These are phyloP conservation scores for Gastracanthus pulcherrimus DNA, from an alignment of 2,888 invertebrate genomes.

Conservation along the genomic window DNA sequence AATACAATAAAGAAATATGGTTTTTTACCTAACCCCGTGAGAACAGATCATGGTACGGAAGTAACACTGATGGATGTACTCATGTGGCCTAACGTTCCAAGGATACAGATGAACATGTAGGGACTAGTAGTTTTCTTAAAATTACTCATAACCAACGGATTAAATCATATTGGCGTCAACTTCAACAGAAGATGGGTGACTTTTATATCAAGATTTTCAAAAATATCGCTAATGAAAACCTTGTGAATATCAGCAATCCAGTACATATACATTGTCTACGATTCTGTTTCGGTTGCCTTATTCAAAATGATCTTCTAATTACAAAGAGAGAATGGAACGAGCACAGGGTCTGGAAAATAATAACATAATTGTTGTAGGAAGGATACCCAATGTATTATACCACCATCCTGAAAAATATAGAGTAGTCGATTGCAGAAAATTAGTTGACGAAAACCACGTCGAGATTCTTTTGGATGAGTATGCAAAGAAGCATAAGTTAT, in stretches of 20 bases:
- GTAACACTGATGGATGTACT: constrained; percentile 31
- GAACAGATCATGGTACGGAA: constrained; percentile 51
- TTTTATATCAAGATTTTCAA: constrained; percentile 56
- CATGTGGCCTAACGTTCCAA: constrained; percentile 21
- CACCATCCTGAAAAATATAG: constrained; percentile 2
- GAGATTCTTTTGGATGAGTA: background rate
- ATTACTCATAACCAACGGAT: constrained; percentile 55
- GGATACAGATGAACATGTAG: constrained; percentile 44
- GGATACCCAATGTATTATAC: constrained; percentile 24
- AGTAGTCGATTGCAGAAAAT: background rate
- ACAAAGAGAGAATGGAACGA: constrained; percentile 45
- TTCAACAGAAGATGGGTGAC: constrained; percentile 36
- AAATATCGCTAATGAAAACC: constrained; percentile 26
- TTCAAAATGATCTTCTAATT: constrained; percentile 14
- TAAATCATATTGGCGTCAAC: constrained; percentile 51
- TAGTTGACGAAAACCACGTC: too few relatives aligned
- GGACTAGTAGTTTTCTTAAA: constrained; percentile 49
- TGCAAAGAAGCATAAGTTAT: background rate
- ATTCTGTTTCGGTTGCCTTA: constrained; percentile 49
- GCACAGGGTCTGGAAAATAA: constrained; percentile 39
- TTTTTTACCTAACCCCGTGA: constrained; percentile 33
- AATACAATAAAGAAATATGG: constrained; percentile 51
- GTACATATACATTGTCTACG: constrained; percentile 40
- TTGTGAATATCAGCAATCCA: constrained; percentile 23
- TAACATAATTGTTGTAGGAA: constrained; percentile 5